A percentile compares a stretch with the other conserved stretches of the same genome.
Conservation (phyloP, 2,888 invertebrate genomes). For the Drosophila imparisetae region DNA sequence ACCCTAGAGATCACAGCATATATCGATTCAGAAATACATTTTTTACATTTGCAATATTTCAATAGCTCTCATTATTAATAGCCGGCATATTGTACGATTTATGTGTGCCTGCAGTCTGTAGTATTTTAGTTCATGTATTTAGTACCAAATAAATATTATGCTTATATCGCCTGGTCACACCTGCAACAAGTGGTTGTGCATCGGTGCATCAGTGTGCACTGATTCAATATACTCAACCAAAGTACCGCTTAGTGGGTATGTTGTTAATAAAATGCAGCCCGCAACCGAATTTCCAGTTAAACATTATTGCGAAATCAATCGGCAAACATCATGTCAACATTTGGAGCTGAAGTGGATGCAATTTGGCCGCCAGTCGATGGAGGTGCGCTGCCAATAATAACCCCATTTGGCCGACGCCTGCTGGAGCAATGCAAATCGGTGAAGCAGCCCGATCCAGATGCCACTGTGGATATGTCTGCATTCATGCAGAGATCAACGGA, state of each 20-base stretch:
- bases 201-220: background rate
- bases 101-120: background rate
- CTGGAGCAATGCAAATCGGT: constrained; percentile 64
- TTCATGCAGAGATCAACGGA: constrained; percentile 68
- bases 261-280: constrained; percentile 28
- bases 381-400: constrained; percentile 19
- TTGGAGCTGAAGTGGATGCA: constrained; percentile 75
- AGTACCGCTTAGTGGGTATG: background rate
- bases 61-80: background rate
- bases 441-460: constrained; percentile 55
- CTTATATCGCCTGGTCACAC: background rate
- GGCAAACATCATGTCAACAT: constrained; percentile 65
- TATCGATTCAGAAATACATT: background rate
- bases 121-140: background rate
- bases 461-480: constrained; percentile 46
- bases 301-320: constrained; percentile 45
- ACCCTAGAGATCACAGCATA: background rate
- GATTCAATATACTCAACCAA: background rate
- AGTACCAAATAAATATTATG: background rate
- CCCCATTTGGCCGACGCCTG: constrained; percentile 64
- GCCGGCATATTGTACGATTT: background rate
- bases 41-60: background rate
- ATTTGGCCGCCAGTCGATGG: constrained; percentile 55
- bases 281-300: constrained; percentile 16
- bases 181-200: background rate